phyloP scores from a whole-genome alignment of 1,140 invertebrate species.

The Dendrolimus kikuchii region DNA sequence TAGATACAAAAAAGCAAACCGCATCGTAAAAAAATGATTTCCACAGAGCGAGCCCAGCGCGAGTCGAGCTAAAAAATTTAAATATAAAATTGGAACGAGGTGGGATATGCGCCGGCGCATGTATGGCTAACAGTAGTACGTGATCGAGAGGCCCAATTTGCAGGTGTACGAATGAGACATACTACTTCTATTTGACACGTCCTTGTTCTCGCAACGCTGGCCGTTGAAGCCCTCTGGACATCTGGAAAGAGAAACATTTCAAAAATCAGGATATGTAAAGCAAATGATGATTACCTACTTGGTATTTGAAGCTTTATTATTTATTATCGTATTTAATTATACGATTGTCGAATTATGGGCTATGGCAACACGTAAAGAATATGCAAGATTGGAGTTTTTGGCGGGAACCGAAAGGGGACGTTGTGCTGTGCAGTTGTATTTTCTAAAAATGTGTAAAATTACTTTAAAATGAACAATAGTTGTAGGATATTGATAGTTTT shows the following conservation, averaged over 20 bases:
- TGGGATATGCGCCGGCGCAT: slow-evolving; percentile 39
- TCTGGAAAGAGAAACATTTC: slow-evolving; percentile 73
- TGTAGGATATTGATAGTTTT: too few relatives aligned
- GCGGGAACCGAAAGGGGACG: too few relatives aligned
- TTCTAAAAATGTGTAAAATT: too few relatives aligned
- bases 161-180: slow-evolving; percentile 72
- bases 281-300: neutral
- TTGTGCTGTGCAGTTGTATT: too few relatives aligned
- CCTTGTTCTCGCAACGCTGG: slow-evolving; percentile 87
- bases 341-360: too few relatives aligned
- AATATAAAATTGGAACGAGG: slow-evolving; percentile 47
- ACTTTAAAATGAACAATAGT: too few relatives aligned
- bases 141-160: slow-evolving; percentile 69
- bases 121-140: slow-evolving; percentile 67
- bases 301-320: too few relatives aligned
- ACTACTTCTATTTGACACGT: slow-evolving; percentile 71
- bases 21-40: slow-evolving; percentile 16
- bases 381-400: too few relatives aligned
- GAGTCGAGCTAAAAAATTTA: slow-evolving; percentile 25
- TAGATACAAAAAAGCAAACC: neutral
- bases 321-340: too few relatives aligned
- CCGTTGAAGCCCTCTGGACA: slow-evolving; percentile 88
- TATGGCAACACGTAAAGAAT: too few relatives aligned
- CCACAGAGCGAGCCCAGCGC: slow-evolving; percentile 19
- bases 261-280: slow-evolving; percentile 1